A percentile compares a stretch with the other conserved stretches of the same genome.
phyloP scores from a whole-genome alignment of 2,113 vertebrate species.

The Dromiciops gliroides region DNA sequence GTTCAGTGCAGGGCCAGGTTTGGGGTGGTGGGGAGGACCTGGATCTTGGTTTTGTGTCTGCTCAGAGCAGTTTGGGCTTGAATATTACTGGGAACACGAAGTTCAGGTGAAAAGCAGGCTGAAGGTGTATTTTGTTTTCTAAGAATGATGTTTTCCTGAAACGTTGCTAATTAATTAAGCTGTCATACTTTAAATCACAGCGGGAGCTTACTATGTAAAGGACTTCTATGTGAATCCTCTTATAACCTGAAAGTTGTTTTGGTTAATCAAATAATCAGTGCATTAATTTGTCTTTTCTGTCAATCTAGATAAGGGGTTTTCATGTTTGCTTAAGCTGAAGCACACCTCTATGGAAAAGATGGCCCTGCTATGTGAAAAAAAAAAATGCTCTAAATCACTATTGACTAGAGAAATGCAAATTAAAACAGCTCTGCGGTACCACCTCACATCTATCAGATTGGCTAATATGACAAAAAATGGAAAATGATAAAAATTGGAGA shows the following conservation, averaged over 20 bases:
- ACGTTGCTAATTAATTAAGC: neutral
- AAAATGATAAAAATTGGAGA: too few species aligned
- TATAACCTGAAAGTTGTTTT: neutral
- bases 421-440: too few species aligned
- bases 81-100: neutral
- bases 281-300: neutral
- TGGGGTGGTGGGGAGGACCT: neutral
- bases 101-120: neutral
- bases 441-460: too few species aligned
- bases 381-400: too few species aligned
- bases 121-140: slow-evolving; percentile 6
- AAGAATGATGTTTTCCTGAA: slow-evolving; percentile 31
- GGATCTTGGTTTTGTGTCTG: slow-evolving; percentile 35
- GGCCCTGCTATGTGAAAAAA: too few species aligned
- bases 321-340: neutral
- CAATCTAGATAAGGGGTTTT: slow-evolving; percentile 17
- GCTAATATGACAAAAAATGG: too few species aligned
- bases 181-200: neutral
- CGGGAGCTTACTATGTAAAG: neutral
- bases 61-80: neutral
- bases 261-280: neutral
- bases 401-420: too few species aligned
- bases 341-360: neutral
- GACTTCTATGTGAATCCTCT: slow-evolving; percentile 23
- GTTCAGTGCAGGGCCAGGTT: neutral